Conservation (phyloP, 2,113 vertebrate species). For the Ceyx cyanopectus region DNA sequence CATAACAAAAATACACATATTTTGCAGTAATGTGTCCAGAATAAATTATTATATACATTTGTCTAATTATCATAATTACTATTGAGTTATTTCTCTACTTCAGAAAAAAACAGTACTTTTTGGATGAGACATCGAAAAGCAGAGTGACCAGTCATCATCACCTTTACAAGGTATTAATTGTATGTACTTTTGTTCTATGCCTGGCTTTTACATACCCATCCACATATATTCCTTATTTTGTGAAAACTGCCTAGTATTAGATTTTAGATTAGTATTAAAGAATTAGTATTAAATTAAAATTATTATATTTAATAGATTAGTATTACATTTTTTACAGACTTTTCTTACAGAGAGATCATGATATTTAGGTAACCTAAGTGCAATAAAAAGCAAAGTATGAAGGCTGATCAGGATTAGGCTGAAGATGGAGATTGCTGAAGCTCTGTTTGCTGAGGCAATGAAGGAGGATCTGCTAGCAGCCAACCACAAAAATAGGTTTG, state of each 20-base stretch:
- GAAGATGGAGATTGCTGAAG: not conserved
- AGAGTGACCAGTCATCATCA: not conserved
- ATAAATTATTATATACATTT: not conserved
- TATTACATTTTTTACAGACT: not conserved
- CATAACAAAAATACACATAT: not conserved
- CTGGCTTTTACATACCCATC: not conserved
- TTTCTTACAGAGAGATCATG: not conserved
- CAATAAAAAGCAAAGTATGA: not conserved
- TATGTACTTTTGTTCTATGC: not conserved
- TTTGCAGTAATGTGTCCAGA: not conserved
- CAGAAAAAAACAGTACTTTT: not conserved
- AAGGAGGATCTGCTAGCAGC: not conserved
- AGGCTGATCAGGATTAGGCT: not conserved
- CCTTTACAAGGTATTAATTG: not conserved
- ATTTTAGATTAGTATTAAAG: too few relatives aligned
- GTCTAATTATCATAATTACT: not conserved
- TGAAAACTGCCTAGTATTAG: not conserved
- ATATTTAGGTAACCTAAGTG: not conserved
- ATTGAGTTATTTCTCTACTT: not conserved
- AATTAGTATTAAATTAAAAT: too few relatives aligned
- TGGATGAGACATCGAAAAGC: not conserved
- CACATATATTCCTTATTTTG: not conserved
- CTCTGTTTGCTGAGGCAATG: not conserved
- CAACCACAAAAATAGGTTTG: not conserved
- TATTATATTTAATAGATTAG: too few relatives aligned